These are phyloP conservation scores for Phaethon lepturus DNA, from an alignment of 2,113 vertebrate genomes.

Conservation along the genomic window DNA sequence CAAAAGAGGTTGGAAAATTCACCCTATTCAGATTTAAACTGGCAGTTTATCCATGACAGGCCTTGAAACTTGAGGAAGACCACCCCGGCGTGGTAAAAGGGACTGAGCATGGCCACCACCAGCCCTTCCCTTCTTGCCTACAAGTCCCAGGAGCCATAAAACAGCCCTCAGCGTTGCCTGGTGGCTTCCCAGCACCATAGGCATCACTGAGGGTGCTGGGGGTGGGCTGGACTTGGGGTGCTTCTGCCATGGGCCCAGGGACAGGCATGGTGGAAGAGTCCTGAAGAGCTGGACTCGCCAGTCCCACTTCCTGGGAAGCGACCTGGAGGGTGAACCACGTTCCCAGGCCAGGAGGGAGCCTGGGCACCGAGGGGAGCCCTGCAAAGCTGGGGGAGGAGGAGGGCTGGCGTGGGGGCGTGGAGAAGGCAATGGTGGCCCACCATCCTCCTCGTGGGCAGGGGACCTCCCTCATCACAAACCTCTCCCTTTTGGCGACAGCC, in stretches of 20 bases:
- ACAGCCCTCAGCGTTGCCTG: neutral
- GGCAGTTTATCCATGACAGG: neutral
- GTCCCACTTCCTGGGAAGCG: neutral
- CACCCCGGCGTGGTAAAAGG: neutral
- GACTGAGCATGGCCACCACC: rapidly evolving
- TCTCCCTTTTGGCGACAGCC: neutral
- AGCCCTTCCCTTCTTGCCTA: neutral
- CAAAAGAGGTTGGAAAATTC: neutral
- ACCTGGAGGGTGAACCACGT: rapidly evolving
- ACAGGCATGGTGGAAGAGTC: neutral
- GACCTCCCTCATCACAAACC: neutral
- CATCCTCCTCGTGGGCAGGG: neutral
- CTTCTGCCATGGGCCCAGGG: neutral
- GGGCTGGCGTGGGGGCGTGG: neutral
- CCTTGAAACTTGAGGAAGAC: neutral
- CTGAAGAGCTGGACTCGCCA: neutral
- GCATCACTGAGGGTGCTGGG: neutral
- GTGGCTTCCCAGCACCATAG: neutral
- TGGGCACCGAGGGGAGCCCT: neutral
- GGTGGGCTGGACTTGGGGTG: neutral
- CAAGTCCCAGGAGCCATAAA: neutral
- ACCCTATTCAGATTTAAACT: neutral
- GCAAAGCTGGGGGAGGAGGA: neutral
- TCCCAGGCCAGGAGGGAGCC: rapidly evolving
- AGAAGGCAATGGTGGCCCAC: neutral